A percentile compares a stretch with the other conserved stretches of the same genome.
These are phyloP conservation scores for Hydrophis major DNA, from an alignment of 2,797 vertebrate species.

Conservation along the genomic window DNA sequence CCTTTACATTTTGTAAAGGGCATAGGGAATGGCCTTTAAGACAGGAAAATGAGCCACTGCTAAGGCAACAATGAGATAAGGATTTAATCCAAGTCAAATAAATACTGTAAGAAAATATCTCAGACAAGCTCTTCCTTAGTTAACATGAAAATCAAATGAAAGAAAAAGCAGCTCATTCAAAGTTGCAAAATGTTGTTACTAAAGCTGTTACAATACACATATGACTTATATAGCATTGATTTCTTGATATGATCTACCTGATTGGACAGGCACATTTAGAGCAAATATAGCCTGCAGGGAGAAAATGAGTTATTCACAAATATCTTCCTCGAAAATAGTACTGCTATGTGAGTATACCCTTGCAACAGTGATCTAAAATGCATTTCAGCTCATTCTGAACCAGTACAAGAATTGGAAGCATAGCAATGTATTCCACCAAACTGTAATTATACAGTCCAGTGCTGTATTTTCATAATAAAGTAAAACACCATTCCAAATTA, in stretches of 20 bases:
- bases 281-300: background rate
- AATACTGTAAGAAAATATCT: background rate
- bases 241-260: background rate
- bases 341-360: background rate
- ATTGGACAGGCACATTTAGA: background rate
- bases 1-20: background rate
- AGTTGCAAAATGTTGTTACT: background rate
- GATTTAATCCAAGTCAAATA: background rate
- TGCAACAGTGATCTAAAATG: background rate
- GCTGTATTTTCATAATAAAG: background rate
- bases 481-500: background rate
- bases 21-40: background rate
- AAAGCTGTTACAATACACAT: background rate
- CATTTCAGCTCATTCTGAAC: background rate
- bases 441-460: background rate
- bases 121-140: background rate
- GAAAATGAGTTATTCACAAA: background rate
- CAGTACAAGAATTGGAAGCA: background rate
- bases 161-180: background rate
- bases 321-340: background rate
- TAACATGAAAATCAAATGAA: background rate
- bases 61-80: background rate
- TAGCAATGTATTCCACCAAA: background rate
- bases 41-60: background rate
- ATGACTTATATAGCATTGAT: background rate